Percentiles rank a stretch among this genome's conserved stretches.
These are phyloP conservation scores for Trachops cirrhosus DNA, from an alignment of 2,797 vertebrate genomes.

Conservation along the genomic window DNA sequence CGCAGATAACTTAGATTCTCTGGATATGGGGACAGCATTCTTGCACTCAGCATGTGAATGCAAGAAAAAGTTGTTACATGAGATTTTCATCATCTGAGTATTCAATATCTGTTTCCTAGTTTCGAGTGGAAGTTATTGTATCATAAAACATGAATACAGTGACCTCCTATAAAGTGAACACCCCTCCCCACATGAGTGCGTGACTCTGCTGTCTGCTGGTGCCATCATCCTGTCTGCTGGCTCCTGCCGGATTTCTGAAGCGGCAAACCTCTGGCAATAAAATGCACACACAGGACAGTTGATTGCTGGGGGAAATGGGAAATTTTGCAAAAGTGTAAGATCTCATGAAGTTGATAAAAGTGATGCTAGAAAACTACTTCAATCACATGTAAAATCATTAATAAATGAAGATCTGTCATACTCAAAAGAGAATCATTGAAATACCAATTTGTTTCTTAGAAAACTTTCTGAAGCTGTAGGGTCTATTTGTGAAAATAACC, in stretches of 20 bases:
- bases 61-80: not conserved
- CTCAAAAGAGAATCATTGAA: not conserved
- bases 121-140: not conserved
- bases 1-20: not conserved
- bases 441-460: not conserved
- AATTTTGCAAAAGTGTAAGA: not conserved
- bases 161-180: not conserved
- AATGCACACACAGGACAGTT: not conserved
- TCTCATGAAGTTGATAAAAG: not conserved
- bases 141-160: not conserved
- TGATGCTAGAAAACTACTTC: not conserved
- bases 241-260: not conserved
- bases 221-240: not conserved
- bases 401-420: not conserved
- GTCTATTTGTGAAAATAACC: slow-evolving; percentile 15
- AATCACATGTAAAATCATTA: not conserved
- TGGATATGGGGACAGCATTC: not conserved
- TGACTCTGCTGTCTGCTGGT: not conserved
- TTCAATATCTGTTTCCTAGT: not conserved
- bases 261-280: not conserved
- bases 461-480: slow-evolving; percentile 3
- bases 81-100: not conserved
- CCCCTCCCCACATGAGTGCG: not conserved
- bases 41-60: not conserved
- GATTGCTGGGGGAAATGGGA: not conserved